Evolutionary conservation across 2,113 vertebrate genomes (phyloP), one percentile per base, ranked within the genome.

Genomic region (Phaethon lepturus): DNA sequence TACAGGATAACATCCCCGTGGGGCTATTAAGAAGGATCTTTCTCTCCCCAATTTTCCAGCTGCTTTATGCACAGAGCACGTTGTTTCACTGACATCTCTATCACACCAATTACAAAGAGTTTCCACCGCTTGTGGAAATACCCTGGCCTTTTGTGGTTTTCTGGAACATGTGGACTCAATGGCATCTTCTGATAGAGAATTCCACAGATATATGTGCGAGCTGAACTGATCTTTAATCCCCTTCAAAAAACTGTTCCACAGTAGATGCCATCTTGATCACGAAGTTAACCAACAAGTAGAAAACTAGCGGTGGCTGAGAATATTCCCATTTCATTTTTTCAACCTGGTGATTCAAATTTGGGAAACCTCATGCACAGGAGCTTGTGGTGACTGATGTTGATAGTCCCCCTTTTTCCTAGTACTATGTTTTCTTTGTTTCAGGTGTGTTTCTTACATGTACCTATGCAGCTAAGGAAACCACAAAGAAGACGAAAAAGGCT

Each of bases 401-500:
- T 13, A 78, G 25, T 8, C 13, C 63, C 11, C 6, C 6, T 38
- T 93, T 81, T 75, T n/a, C 35, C 69, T 97, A 73, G 96, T 25
- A 66, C 16, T 35, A 10, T 42, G 10, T 91, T 97, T 96, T 97
- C 76, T 96, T 95, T 96, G 42, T 64, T 92, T 91, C 92, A 99
- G 99, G 96, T 88, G 94, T 98, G 80, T 94, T 99, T 89, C 97
- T 99, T 84, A 97, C 96, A 38, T 98, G 98, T 92, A 94, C 97
- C 17, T 95, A 97, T 77, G 97, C 98, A 89, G 98, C 98, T 96
- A 99, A 99, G 93, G 99, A 99, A 90, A 96, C 97, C 13, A 97
- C 95, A 92, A 98, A 98, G 97, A 99, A 99, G 98, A 98, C 62
- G 66, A 99, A 99, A 97, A 99, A 99, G 74, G 96, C 98, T 89